Evolutionary conservation across 2,113 vertebrate species (phyloP).

Genomic region (Ameiurus melas): DNA sequence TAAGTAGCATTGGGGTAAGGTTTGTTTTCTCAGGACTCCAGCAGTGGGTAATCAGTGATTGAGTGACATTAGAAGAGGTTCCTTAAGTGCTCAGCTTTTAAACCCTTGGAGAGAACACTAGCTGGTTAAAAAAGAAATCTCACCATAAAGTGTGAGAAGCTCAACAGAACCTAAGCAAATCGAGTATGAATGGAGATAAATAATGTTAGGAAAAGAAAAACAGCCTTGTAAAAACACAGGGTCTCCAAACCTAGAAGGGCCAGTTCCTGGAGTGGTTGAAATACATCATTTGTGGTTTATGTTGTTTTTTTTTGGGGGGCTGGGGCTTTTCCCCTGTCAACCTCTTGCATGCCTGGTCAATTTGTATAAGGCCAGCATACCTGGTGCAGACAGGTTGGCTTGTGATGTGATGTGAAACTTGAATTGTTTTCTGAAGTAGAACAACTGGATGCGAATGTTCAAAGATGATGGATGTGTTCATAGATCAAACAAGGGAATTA

Average conservation of each 20-base stretch:
- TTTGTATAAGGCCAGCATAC: slow-evolving; percentile 67
- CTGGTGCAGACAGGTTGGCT: slow-evolving; percentile 63
- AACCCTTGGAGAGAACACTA: slow-evolving; percentile 45
- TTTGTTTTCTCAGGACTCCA: slow-evolving; percentile 47
- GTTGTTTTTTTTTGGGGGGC: background rate
- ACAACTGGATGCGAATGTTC: slow-evolving; percentile 9
- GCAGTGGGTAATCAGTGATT: slow-evolving; percentile 54
- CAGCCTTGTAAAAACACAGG: slow-evolving; percentile 39
- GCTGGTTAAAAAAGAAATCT: slow-evolving; percentile 43
- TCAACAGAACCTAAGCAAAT: slow-evolving; percentile 50
- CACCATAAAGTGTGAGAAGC: slow-evolving; percentile 37
- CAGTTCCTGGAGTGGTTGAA: slow-evolving; percentile 16
- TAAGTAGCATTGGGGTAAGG: slow-evolving; percentile 61
- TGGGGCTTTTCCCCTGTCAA: slow-evolving; percentile 42
- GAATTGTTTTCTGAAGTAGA: slow-evolving; percentile 56
- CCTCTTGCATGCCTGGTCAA: slow-evolving; percentile 57
- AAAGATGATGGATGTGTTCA: background rate
- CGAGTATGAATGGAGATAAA: slow-evolving; percentile 45
- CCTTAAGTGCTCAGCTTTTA: slow-evolving; percentile 56
- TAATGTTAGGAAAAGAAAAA: slow-evolving; percentile 30
- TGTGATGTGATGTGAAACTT: slow-evolving; percentile 42
- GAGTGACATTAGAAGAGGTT: slow-evolving; percentile 53
- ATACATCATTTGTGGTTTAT: slow-evolving; percentile 22
- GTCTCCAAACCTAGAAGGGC: slow-evolving; percentile 1
- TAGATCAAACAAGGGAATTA: background rate